Percentiles rank a stretch among this genome's conserved stretches.
These are phyloP conservation scores for Leptinotarsa tumamoca DNA, from an alignment of 2,888 invertebrate species.

Conservation along the genomic window DNA sequence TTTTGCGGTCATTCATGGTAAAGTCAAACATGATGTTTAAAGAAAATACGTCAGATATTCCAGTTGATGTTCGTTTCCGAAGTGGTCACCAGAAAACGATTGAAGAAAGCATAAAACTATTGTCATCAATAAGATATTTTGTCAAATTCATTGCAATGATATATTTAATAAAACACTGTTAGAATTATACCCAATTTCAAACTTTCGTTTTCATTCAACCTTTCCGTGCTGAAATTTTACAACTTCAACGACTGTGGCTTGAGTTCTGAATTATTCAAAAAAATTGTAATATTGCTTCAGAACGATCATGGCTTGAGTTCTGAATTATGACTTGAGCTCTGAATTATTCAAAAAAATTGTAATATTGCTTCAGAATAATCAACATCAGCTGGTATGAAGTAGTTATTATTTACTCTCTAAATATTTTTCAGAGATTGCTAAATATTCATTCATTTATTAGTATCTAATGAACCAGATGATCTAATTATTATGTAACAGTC, in stretches of 20 bases:
- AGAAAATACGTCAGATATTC: constrained; percentile 14
- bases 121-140: constrained; percentile 37
- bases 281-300: not conserved
- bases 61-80: constrained; percentile 33
- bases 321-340: too few relatives aligned
- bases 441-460: not conserved
- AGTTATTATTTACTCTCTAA: not conserved
- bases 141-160: constrained; percentile 25
- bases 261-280: too few relatives aligned
- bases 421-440: constrained; percentile 1
- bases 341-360: too few relatives aligned
- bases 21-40: not conserved
- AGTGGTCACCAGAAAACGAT: constrained; percentile 31
- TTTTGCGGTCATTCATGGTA: too few relatives aligned
- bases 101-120: constrained; percentile 38
- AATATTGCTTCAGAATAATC: not conserved
- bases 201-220: too few relatives aligned
- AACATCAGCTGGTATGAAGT: not conserved
- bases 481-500: not conserved
- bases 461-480: constrained; percentile 3
- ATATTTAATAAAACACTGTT: too few relatives aligned
- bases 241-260: too few relatives aligned
- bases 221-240: too few relatives aligned
- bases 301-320: too few relatives aligned
- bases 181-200: too few relatives aligned